phyloP scores from a whole-genome alignment of 2,888 invertebrate species.

The Onthophagus sagittarius region DNA sequence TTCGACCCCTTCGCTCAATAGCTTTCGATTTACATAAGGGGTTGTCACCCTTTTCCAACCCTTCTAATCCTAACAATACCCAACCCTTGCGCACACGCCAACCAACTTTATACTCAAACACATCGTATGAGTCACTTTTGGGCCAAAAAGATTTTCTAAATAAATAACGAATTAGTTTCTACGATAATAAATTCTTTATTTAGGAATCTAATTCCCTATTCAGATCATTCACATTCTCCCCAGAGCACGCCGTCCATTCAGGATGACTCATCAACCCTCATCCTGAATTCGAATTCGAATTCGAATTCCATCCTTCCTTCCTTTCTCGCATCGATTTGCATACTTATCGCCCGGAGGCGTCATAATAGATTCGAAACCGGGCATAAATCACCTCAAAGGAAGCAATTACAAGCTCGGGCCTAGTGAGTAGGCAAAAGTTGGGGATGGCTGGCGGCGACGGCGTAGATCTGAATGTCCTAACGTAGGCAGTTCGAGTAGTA shows the following conservation, averaged over 20 bases:
- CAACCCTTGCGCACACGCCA: not conserved
- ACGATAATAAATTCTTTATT: not conserved
- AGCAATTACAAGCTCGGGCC: slow-evolving; percentile 9
- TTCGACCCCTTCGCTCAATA: slow-evolving; percentile 37
- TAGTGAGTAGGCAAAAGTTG: slow-evolving; percentile 20
- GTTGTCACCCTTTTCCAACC: not conserved
- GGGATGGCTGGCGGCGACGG: not conserved
- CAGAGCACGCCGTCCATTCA: not conserved
- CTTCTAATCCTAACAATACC: not conserved
- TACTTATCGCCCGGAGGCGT: slow-evolving; percentile 1
- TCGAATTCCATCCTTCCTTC: not conserved
- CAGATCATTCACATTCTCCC: not conserved
- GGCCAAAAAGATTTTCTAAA: not conserved
- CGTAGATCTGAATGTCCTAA: slow-evolving; percentile 26
- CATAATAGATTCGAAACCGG: not conserved
- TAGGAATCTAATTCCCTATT: not conserved
- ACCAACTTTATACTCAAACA: not conserved
- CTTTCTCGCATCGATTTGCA: not conserved
- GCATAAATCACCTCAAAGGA: slow-evolving; percentile 8
- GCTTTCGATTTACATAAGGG: slow-evolving; percentile 37
- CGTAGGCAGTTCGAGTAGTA: slow-evolving; percentile 43
- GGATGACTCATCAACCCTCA: not conserved
- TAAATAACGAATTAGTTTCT: not conserved
- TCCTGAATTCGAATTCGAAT: not conserved
- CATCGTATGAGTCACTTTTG: not conserved